These are phyloP conservation scores for Brachystomella parvula DNA, from an alignment of 1,140 invertebrate species.

Conservation along the genomic window DNA sequence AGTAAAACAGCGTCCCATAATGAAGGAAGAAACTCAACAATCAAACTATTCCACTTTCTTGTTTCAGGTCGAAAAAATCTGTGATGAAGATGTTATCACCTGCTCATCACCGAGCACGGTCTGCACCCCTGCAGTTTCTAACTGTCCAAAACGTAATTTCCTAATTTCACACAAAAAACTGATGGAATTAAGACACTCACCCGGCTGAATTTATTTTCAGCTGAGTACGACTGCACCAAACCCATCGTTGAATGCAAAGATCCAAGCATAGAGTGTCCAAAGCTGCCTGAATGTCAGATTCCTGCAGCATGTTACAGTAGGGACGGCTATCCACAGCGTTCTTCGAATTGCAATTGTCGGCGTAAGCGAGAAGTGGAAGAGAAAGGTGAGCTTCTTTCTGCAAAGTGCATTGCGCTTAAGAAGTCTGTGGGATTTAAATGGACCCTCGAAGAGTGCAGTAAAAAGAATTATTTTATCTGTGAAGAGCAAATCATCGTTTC, in stretches of 20 bases:
- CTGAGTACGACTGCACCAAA: neutral
- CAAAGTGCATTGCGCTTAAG: neutral
- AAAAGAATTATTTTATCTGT: neutral
- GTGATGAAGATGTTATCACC: constrained; percentile 1
- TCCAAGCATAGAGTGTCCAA: neutral
- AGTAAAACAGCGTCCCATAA: neutral
- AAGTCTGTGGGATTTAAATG: neutral
- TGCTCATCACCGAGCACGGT: neutral
- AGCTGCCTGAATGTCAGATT: neutral
- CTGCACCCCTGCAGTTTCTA: neutral
- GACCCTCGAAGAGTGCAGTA: neutral
- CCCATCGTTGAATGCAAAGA: neutral
- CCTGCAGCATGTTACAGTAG: neutral
- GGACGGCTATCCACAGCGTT: neutral
- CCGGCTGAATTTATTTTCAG: neutral
- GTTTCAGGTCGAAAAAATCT: neutral
- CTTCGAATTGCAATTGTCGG: neutral
- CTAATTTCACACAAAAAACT: neutral
- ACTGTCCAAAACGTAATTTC: neutral
- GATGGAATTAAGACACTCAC: neutral
- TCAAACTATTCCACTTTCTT: neutral
- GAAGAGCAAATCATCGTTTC: no score
- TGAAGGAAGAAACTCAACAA: neutral
- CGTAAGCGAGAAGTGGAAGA: neutral
- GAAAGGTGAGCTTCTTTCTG: neutral